Conservation (phyloP, 2,888 invertebrate genomes). For the Lithodes maja region DNA sequence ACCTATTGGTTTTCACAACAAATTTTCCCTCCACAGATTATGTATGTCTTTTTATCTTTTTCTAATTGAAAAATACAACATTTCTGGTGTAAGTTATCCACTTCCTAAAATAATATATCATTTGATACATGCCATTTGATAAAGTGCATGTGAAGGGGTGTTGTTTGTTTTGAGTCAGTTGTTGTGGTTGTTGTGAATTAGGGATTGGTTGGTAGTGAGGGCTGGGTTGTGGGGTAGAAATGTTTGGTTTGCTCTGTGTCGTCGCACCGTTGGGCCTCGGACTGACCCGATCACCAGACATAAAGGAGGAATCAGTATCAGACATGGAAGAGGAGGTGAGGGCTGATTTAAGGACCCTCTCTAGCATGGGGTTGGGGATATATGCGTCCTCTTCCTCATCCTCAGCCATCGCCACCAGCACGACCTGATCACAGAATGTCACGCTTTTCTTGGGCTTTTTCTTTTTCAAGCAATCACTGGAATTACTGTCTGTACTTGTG, state of each 20-base stretch:
- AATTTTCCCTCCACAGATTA: too few relatives aligned
- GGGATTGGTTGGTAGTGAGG: slow-evolving; percentile 52
- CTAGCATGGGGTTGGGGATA: slow-evolving; percentile 92
- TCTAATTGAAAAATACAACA: too few relatives aligned
- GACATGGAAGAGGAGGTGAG: slow-evolving; percentile 60
- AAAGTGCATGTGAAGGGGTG: neutral
- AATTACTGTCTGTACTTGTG: slow-evolving; percentile 72
- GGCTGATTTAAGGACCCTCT: slow-evolving; percentile 82
- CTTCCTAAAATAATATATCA: too few relatives aligned
- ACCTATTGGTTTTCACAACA: too few relatives aligned
- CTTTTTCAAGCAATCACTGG: slow-evolving; percentile 77
- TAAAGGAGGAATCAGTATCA: slow-evolving; percentile 41
- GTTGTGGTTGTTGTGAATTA: slow-evolving; percentile 19
- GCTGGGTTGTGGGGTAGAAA: slow-evolving; percentile 62
- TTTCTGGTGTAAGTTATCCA: too few relatives aligned
- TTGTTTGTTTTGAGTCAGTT: slow-evolving; percentile 27
- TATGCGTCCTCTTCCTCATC: slow-evolving; percentile 93
- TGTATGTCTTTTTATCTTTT: too few relatives aligned
- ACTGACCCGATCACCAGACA: slow-evolving; percentile 37
- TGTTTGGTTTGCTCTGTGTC: slow-evolving; percentile 26
- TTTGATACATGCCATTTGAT: too few relatives aligned
- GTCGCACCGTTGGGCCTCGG: slow-evolving; percentile 30
- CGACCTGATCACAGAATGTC: slow-evolving; percentile 95
- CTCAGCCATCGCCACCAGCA: slow-evolving; percentile 92
- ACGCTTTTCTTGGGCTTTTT: slow-evolving; percentile 86